Conservation (phyloP, 2,797 vertebrate genomes). For the Karalla daura region DNA sequence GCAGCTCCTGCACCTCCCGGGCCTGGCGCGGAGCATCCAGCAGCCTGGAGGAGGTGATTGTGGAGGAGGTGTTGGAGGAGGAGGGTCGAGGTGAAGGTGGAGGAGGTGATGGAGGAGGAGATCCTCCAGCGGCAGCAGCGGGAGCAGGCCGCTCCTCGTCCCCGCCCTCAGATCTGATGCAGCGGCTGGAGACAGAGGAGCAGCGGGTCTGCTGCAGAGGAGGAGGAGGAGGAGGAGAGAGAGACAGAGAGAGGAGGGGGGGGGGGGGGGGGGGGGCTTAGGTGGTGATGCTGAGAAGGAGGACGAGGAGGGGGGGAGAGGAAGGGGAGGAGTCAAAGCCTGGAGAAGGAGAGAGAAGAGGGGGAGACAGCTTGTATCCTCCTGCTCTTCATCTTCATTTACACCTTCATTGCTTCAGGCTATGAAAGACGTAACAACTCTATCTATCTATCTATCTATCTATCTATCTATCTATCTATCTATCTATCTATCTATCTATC, state of each 20-base stretch:
- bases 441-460: too few relatives aligned
- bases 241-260: conserved; percentile 21
- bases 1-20: conserved; percentile 11
- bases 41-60: too few relatives aligned
- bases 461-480: too few relatives aligned
- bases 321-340: conserved; percentile 23
- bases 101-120: conserved; percentile 12
- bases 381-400: too few relatives aligned
- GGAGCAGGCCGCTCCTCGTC: conserved; percentile 4
- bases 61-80: too few relatives aligned
- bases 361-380: too few relatives aligned
- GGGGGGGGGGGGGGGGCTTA: conserved; percentile 2
- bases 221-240: not conserved
- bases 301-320: not conserved
- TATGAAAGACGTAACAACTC: too few relatives aligned
- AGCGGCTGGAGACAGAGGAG: conserved; percentile 13
- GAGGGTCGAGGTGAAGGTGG: too few relatives aligned
- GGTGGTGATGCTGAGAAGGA: not conserved
- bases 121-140: conserved; percentile 19
- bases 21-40: too few relatives aligned
- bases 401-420: too few relatives aligned
- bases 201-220: conserved; percentile 5
- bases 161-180: conserved; percentile 25
- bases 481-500: too few relatives aligned
- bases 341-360: too few relatives aligned